These are phyloP conservation scores for Chrysaora quinquecirrha DNA, from an alignment of 30 jellyfish, hydroid and myxozoan genomes.

Conservation along the genomic window DNA sequence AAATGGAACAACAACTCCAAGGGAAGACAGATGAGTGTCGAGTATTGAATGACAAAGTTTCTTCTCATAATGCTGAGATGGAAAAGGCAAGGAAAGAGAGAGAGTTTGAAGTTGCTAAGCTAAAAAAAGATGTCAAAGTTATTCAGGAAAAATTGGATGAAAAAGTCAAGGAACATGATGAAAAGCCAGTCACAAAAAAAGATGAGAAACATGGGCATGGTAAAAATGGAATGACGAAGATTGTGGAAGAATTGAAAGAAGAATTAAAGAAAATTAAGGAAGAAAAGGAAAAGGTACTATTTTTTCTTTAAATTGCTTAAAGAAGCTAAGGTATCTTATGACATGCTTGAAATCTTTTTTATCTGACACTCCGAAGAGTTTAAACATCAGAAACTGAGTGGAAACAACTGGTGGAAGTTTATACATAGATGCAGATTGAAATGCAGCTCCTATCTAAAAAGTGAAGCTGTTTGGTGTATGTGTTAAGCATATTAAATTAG, in stretches of 20 bases:
- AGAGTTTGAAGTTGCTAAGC: slow-evolving; percentile 72
- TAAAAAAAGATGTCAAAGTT: slow-evolving; percentile 62
- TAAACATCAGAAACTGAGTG: too few species aligned
- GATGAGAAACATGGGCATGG: slow-evolving; percentile 53
- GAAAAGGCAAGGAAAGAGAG: slow-evolving; percentile 70
- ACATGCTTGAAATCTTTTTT: too few species aligned
- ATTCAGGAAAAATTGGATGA: slow-evolving; percentile 77
- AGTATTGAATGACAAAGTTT: slow-evolving; percentile 17
- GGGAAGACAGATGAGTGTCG: slow-evolving; percentile 50
- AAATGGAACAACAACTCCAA: slow-evolving; percentile 69
- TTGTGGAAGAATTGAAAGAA: slow-evolving; percentile 69
- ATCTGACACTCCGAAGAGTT: too few species aligned
- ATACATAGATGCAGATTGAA: too few species aligned
- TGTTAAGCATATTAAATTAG: too few species aligned
- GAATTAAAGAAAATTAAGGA: slow-evolving; percentile 62
- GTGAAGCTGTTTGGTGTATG: too few species aligned
- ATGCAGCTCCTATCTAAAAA: too few species aligned
- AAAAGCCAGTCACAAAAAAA: slow-evolving; percentile 33
- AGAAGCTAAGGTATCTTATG: too few species aligned
- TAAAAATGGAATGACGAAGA: slow-evolving; percentile 48
- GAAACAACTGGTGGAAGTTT: too few species aligned
- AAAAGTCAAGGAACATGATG: slow-evolving; percentile 65
- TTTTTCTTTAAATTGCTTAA: too few species aligned
- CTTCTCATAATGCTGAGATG: slow-evolving; percentile 49
- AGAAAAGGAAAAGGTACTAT: slow-evolving; percentile 64